Evolutionary conservation across 1,140 invertebrate genomes (phyloP).

Genomic region (Acromyrmex heyeri): DNA sequence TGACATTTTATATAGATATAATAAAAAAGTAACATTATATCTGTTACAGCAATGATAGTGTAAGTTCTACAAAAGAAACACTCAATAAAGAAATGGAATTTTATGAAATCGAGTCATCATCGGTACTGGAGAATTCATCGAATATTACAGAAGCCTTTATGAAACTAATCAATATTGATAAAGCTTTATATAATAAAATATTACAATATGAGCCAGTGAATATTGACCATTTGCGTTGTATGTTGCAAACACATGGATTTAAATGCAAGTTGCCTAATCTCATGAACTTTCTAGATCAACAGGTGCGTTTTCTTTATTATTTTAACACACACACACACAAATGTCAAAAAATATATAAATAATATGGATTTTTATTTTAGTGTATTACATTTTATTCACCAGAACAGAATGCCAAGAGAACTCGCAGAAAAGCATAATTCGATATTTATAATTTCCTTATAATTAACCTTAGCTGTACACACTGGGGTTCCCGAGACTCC

Average conservation of each 20-base stretch:
- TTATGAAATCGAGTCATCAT: constrained; percentile 56
- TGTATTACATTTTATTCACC: constrained; percentile 79
- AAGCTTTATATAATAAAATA: constrained; percentile 83
- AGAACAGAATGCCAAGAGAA: constrained; percentile 46
- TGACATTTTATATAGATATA: not conserved
- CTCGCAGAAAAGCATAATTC: constrained; percentile 52
- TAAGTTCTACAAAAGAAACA: constrained; percentile 9
- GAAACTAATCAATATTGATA: constrained; percentile 79
- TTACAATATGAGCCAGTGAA: constrained; percentile 86
- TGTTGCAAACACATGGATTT: constrained; percentile 81
- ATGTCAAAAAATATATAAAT: constrained; percentile 6
- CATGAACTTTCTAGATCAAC: constrained; percentile 86
- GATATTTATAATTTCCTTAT: constrained; percentile 22
- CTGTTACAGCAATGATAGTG: constrained; percentile 45
- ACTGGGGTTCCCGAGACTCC: no score
- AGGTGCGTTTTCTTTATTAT: constrained; percentile 78
- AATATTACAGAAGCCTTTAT: constrained; percentile 78
- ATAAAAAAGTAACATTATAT: constrained; percentile 10
- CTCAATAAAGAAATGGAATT: constrained; percentile 75
- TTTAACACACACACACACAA: not conserved
- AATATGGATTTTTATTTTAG: constrained; percentile 71
- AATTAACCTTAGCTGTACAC: not conserved
- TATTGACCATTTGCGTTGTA: constrained; percentile 81
- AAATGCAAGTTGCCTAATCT: constrained; percentile 83
- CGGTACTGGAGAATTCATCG: not conserved